Evolutionary conservation across 2,113 vertebrate genomes (phyloP), one percentile per base, ranked within the genome.

Genomic region (Tinamus guttatus): DNA sequence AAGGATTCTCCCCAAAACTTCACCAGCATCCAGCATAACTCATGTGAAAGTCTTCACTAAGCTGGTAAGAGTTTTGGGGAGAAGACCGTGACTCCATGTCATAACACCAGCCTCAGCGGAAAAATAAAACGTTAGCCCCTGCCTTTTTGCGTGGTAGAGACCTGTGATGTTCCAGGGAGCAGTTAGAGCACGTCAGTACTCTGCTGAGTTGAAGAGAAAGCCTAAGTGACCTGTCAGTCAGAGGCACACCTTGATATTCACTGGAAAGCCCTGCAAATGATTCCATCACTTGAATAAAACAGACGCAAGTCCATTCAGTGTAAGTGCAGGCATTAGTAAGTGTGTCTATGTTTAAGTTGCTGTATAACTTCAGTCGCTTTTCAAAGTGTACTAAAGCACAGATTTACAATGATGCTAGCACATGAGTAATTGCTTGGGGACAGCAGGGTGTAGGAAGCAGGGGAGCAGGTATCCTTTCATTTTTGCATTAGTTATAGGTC

Each of bases 381-480:
- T 92, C 81, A 28, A 45, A 54, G 40, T 82, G 34, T 69, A 87
- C 69, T 85, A 58, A 91, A 90, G 93, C 75, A 69, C 45, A 83
- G 83, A 91, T 96, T 95, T 92, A 94, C 83, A 89, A 17, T 69
- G 78, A 92, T 81, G 81, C 59, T 94, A 85, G 64, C 89, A 93
- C n/a, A 4, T 40, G 90, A 95, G 70, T 94, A 95, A 96, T 95
- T 89, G 91, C 95, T 92, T 65, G 34, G 91, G 84, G 95, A 85
- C 38, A 13, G 89, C 90, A 94, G 91, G 87, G 71, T 0, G 14
- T 30, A 88, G 80, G 91, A 96, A 90, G 79, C 75, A 91, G 59
- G 89, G 71, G 76, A 95, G 78, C 87, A 89, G 77, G 41, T 93
- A 87, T 79, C 59, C 76, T 96, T 93, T 95, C 60, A 94, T 95